Base-by-base conservation (phyloP, 2,113 vertebrate genomes). In the Leiothrix lutea region DNA sequence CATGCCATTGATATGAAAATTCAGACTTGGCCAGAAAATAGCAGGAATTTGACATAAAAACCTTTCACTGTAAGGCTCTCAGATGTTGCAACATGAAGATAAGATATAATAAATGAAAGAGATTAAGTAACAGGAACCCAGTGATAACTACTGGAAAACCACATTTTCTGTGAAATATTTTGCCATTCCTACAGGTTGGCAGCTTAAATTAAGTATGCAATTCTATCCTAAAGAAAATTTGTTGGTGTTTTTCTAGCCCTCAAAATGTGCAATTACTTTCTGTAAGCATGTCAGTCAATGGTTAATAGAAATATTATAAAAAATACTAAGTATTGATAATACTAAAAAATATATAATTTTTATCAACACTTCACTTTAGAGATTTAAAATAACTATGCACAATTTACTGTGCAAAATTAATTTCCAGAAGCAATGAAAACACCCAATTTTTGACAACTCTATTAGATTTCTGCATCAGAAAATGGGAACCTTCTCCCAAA, bases 371-470 rank as follows among this genome's bases (percentile, higher is more conserved):
- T 81, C 64, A 75, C 16, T 80, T 81, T 57, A 2, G 6, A 48
- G 6, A 69, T 53, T 70, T 87, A 81, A 84, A 80, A 67, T 69
- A 94, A 36, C 48, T 65, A 44, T 42, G 72, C 50, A 48, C 8
- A 38, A 93, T 84, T 87, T 73, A 28, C 50, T 23, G 33, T 31
- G 61, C 75, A 93, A 92, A 94, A 88, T 91, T 82, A 74, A 40
- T 77, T 71, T 64, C 69, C 85, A 95, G 18, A 90, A 79, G 60
- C 31, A 95, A 90, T n/a, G 82, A 90, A 92, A 91, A 44, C 70
- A 45, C 48, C 69, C 36, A 42, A 36, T 42, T 75, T 92, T 58
- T 81, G 75, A 89, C 33, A 75, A 45, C 21, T 50, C 60, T 50
- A 50, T 84, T 48, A 51, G 80, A 72, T 73, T 91, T 95, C 71